Base-by-base conservation (phyloP, 1,140 invertebrate species). In the Leptinotarsa undecemlineata region DNA sequence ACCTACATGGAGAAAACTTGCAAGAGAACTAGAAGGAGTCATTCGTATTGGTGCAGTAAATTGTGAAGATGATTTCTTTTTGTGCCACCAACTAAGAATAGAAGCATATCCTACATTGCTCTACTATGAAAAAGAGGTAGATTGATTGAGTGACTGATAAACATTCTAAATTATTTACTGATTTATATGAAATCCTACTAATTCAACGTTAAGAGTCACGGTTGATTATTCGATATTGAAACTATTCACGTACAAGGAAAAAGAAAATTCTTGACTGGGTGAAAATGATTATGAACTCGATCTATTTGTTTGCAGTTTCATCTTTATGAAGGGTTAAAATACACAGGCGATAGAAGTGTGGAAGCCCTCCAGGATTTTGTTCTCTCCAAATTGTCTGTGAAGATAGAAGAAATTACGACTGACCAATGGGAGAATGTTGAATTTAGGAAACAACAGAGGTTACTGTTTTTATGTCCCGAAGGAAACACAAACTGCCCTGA, bases 1-100 rank as follows among this genome's bases (percentile, higher is more conserved):
- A 3, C 88, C 90, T 23, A 87, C 91, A 85, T 96, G 95, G 95
- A 88, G 94, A 68, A 90, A 91, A 84, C 82, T 96, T 61, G 93
- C 94, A 8, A 86, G 89, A 79, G 88, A 92, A 81, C 83, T 95
- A 21, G 90, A 93, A 77, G 92, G 92, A 60, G 91, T 93, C 2
- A 87, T 95, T 66, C 86, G 91, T 78, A 88, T 85, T 71, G 94
- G 91, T 20, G 93, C 93, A 62, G 92, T 95, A 0, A 95, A 95
- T 84, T 95, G 94, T 86, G 91, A 92, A 84, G 93, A 95, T 83
- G 92, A 95, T 78, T 92, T 90, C 87, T 81, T 87, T 64, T 80
- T 95, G 20, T 95, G 94, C 85, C 86, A 88, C 75, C 86, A 90
- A 81, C 86, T 94, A 81, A 87, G 88, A 64, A 91, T 84, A 21